Evolutionary conservation across 1,140 invertebrate genomes (phyloP).

Genomic region (Dermatophagoides farinae): DNA sequence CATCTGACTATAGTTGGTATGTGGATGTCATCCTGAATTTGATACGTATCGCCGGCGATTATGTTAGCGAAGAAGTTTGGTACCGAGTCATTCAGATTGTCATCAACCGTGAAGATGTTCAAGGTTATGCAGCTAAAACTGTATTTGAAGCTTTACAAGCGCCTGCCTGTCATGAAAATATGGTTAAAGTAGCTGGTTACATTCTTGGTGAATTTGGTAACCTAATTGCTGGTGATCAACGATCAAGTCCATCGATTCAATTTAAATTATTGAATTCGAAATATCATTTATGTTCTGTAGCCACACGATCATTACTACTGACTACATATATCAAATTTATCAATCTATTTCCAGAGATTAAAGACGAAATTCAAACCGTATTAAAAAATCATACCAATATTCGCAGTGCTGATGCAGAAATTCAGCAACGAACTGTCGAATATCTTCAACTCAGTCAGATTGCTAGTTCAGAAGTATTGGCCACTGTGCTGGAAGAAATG

Average conservation of each 20-base stretch:
- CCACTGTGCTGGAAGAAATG: constrained; percentile 98
- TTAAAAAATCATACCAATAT: constrained; percentile 89
- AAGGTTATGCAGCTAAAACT: constrained; percentile 97
- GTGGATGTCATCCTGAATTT: constrained; percentile 98
- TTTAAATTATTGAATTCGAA: constrained; percentile 94
- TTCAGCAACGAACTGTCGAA: constrained; percentile 94
- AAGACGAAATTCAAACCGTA: constrained; percentile 78
- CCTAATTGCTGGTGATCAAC: constrained; percentile 91
- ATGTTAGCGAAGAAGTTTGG: constrained; percentile 87
- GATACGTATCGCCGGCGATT: constrained; percentile 97
- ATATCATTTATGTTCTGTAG: constrained; percentile 90
- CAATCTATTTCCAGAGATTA: constrained; percentile 97
- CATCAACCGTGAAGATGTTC: constrained; percentile 95
- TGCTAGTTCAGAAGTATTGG: constrained; percentile 86
- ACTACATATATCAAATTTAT: constrained; percentile 99
- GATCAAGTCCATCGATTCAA: constrained; percentile 80
- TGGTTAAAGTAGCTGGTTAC: constrained; percentile 99
- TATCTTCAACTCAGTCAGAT: constrained; percentile 91
- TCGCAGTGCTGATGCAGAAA: constrained; percentile 86
- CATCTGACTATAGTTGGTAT: constrained; percentile 96
- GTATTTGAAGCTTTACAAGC: constrained; percentile 97
- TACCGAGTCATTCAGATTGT: constrained; percentile 99
- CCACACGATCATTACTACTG: constrained; percentile 80
- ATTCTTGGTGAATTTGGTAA: constrained; percentile 99
- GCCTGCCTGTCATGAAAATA: constrained; percentile 98